A percentile compares a stretch with the other conserved stretches of the same genome.
Evolutionary conservation across 2,113 vertebrate genomes (phyloP).

Genomic region (Phalacrocorax aristotelis): DNA sequence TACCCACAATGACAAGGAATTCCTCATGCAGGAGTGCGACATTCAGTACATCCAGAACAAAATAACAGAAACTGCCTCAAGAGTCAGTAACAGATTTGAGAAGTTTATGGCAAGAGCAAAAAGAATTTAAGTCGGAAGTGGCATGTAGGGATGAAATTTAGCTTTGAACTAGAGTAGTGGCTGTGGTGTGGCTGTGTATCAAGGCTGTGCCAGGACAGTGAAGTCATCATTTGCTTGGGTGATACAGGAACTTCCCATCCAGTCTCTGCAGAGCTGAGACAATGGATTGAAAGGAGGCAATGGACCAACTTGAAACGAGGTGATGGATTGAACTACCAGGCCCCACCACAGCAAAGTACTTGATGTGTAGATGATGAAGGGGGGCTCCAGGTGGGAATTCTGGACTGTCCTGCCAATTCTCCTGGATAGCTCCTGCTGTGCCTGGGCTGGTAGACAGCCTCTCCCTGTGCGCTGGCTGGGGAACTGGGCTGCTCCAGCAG

Average conservation of each 20-base stretch:
- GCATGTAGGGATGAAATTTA: neutral
- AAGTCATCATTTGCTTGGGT: neutral
- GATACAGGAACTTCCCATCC: neutral
- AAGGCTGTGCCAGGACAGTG: neutral
- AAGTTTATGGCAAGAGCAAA: neutral
- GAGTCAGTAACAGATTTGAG: neutral
- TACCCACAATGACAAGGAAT: neutral
- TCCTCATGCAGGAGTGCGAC: neutral
- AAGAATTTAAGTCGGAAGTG: neutral
- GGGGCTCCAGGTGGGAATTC: neutral
- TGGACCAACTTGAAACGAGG: neutral
- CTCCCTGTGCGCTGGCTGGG: neutral
- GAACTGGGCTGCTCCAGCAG: neutral
- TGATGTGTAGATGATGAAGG: neutral
- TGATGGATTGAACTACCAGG: rapidly evolving
- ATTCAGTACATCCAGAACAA: neutral
- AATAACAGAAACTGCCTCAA: neutral
- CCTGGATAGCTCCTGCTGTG: neutral
- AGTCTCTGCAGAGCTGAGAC: neutral
- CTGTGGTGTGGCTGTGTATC: neutral
- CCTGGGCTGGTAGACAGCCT: neutral
- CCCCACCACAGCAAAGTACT: neutral
- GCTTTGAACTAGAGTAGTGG: neutral
- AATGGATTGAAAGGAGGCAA: neutral
- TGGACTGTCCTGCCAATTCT: neutral